Evolutionary conservation across 2,888 invertebrate genomes (phyloP), one percentile per base, ranked within the genome.

Genomic region (Habroteleia sp.): DNA sequence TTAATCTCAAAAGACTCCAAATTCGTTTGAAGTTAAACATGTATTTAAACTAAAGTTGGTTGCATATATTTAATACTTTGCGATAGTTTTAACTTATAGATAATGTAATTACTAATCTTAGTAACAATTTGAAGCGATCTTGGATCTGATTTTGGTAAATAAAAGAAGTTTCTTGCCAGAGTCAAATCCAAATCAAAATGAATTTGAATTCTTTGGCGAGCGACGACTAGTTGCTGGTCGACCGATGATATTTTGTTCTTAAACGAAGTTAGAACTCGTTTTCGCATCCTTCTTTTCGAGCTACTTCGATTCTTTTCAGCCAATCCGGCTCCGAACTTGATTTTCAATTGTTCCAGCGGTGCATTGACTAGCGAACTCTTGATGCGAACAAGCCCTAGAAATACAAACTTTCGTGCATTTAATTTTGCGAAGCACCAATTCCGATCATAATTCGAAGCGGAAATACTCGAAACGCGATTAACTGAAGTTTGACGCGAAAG

Each of bases 331-430:
- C 13, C 10, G 6, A 39, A 39, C 20, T 39, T 39, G 2, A 39
- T 39, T 39, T 39, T 39, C 8, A 39, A 20, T 20, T 20, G 10
- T 13, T 39, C 17, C 17, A 10, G 2, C 11, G 17, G 3, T 20
- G 31, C 20, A 20, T 20, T 8, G 13, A 46, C 29, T 31, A 1
- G 31, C 8, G 8, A 33, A 33, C 27, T 10, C 33, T 48, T 10
- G 20, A 23, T 16, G 10, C 37, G 37, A 50, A 16, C 33, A 7
- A 20, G 23, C 23, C 23, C 7, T 11, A 13, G 17, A 27, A 58
- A 58, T 17, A 33, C 58, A 10, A 58, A 58, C 33, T 44, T 58
- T 58, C 27, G 7, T 20, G 44, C 44, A 44, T 58, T 58, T 58
- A 58, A 58, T 58, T 58, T 35, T 20, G 29, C 17, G 29, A 56